These are phyloP conservation scores for Sphenodon punctatus DNA, from an alignment of 2,797 vertebrate genomes.

Conservation along the genomic window DNA sequence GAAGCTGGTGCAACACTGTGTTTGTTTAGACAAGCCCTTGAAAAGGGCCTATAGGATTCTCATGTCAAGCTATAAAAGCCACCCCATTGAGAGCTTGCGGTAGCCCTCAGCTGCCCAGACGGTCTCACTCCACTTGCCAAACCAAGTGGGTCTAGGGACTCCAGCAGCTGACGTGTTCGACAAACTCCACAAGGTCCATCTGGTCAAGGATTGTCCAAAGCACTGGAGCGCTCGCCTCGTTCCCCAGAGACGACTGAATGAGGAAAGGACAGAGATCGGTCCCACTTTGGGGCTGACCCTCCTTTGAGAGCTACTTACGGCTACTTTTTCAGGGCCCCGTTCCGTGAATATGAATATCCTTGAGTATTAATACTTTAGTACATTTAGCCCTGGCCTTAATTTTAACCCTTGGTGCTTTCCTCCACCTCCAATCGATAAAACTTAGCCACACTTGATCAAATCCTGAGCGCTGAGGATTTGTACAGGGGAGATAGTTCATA, in stretches of 20 bases:
- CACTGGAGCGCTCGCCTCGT: neutral
- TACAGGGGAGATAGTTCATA: too few relatives aligned
- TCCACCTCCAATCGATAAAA: too few relatives aligned
- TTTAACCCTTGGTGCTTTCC: too few relatives aligned
- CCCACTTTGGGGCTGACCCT: neutral
- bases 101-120: neutral
- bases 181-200: slow-evolving; percentile 6
- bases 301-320: neutral
- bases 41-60: neutral
- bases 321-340: neutral
- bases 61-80: neutral
- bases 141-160: neutral
- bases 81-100: neutral
- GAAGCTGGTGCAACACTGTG: neutral
- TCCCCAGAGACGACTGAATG: neutral
- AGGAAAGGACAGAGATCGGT: neutral
- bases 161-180: too few relatives aligned
- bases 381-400: neutral
- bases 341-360: neutral
- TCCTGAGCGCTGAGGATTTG: too few relatives aligned
- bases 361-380: neutral
- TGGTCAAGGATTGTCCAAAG: neutral
- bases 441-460: too few relatives aligned
- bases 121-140: neutral
- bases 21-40: neutral